Conservation (phyloP, 1,140 invertebrate species). For the Thaumetopoea pityocampa region DNA sequence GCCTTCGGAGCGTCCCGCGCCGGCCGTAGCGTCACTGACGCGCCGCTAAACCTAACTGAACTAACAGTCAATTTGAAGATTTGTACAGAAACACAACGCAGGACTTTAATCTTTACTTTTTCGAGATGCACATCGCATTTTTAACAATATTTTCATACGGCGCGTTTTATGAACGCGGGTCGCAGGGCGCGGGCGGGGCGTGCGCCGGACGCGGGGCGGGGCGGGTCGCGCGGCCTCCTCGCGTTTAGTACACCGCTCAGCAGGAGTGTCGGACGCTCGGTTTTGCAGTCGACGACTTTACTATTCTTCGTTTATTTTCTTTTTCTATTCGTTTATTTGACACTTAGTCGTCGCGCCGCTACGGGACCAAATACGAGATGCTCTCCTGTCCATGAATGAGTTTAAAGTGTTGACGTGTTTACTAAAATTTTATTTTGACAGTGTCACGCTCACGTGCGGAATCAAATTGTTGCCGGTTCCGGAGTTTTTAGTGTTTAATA, state of each 20-base stretch:
- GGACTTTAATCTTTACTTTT: conserved; percentile 26
- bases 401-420: conserved; percentile 42
- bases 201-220: conserved; percentile 47
- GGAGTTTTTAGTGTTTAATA: conserved; percentile 69
- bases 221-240: conserved; percentile 65
- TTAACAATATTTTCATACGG: conserved; percentile 50
- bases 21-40: conserved; percentile 1
- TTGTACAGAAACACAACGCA: conserved; percentile 23
- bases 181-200: conserved; percentile 49
- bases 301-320: conserved; percentile 75
- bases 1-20: conserved; percentile 11
- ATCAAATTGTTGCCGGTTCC: conserved; percentile 67
- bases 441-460: conserved; percentile 62
- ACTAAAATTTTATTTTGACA: conserved; percentile 60
- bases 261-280: conserved; percentile 70
- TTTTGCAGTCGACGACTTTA: conserved; percentile 66
- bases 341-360: conserved; percentile 40
- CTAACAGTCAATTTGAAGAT: conserved; percentile 24
- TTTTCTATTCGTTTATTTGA: conserved; percentile 73
- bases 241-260: conserved; percentile 73
- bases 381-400: conserved; percentile 41
- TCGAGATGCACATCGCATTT: conserved; percentile 39
- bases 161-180: conserved; percentile 53
- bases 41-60: conserved; percentile 21
- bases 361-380: conserved; percentile 49